These are phyloP conservation scores for Meliscaeva auricollis DNA, from an alignment of 2,888 invertebrate genomes.

Conservation along the genomic window DNA sequence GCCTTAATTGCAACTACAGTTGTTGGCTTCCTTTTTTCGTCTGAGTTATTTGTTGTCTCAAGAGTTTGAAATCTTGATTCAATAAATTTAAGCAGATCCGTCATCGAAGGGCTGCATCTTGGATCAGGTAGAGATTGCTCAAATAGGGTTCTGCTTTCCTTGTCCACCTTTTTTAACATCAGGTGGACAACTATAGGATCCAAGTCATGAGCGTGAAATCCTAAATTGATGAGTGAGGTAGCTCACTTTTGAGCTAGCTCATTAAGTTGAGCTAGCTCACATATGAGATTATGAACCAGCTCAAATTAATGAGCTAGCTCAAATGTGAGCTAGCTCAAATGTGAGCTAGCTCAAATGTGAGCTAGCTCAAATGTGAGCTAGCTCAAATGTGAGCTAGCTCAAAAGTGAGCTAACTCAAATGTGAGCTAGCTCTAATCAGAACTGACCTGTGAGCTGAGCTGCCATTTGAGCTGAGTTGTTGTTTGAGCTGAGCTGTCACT, in stretches of 20 bases:
- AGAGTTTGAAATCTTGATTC: slow-evolving; percentile 25
- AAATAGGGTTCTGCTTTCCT: slow-evolving; percentile 24
- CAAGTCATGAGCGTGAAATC: background rate
- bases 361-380: too few species aligned
- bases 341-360: too few species aligned
- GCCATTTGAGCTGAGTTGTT: too few species aligned
- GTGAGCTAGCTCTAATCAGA: too few species aligned
- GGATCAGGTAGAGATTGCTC: slow-evolving; percentile 35
- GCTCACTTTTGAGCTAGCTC: slow-evolving; percentile 23
- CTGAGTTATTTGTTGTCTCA: slow-evolving; percentile 2
- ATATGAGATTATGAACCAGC: background rate
- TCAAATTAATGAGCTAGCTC: too few species aligned
- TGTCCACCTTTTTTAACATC: slow-evolving; percentile 18
- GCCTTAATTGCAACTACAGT: background rate
- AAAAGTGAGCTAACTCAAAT: too few species aligned
- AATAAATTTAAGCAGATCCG: slow-evolving; percentile 2
- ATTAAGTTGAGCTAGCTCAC: slow-evolving; percentile 2
- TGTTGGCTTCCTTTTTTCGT: slow-evolving; percentile 7
- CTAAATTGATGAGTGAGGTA: background rate
- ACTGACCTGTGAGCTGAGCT: too few species aligned
- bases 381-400: too few species aligned
- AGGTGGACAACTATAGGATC: slow-evolving; percentile 30
- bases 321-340: too few species aligned
- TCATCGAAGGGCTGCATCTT: slow-evolving; percentile 9
- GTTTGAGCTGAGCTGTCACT: too few species aligned